Evolutionary conservation across 1,140 invertebrate species (phyloP).

Genomic region (Pseudomyrmex concolor): DNA sequence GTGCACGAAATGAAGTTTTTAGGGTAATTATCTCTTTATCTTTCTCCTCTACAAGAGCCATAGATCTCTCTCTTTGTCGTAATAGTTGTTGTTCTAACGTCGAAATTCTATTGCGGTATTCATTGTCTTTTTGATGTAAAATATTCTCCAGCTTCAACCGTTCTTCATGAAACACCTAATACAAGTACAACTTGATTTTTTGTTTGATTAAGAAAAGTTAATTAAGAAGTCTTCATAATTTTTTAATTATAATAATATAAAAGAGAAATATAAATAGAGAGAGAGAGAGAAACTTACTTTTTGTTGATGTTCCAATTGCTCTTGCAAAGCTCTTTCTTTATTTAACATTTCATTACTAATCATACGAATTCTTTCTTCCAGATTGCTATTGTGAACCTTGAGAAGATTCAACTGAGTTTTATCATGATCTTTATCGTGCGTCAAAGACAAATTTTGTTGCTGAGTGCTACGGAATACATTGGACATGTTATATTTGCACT

Average conservation of each 20-base stretch:
- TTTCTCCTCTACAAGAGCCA: slow-evolving; percentile 91
- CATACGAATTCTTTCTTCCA: slow-evolving; percentile 88
- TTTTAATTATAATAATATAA: neutral
- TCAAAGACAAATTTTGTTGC: slow-evolving; percentile 68
- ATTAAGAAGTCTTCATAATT: neutral
- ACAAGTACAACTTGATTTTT: neutral
- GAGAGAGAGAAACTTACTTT: slow-evolving; percentile 73
- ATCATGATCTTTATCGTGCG: slow-evolving; percentile 77
- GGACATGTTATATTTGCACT: slow-evolving; percentile 77
- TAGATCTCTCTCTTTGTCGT: slow-evolving; percentile 91
- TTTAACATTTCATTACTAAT: slow-evolving; percentile 87
- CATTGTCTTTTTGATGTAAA: slow-evolving; percentile 82
- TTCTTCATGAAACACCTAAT: slow-evolving; percentile 86
- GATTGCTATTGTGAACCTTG: slow-evolving; percentile 87
- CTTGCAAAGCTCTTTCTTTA: slow-evolving; percentile 85
- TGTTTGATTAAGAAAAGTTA: slow-evolving; percentile 3
- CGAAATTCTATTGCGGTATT: slow-evolving; percentile 86
- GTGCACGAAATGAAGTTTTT: slow-evolving; percentile 87
- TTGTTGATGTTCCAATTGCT: slow-evolving; percentile 84
- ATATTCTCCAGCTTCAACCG: slow-evolving; percentile 77
- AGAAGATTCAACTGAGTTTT: slow-evolving; percentile 84
- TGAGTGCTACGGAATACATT: slow-evolving; percentile 82
- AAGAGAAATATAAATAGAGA: neutral
- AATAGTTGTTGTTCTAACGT: slow-evolving; percentile 91
- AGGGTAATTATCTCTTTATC: slow-evolving; percentile 91